A percentile compares a stretch with the other conserved stretches of the same genome.
phyloP scores from a whole-genome alignment of 2,888 invertebrate genomes.

The Clitarchus hookeri region DNA sequence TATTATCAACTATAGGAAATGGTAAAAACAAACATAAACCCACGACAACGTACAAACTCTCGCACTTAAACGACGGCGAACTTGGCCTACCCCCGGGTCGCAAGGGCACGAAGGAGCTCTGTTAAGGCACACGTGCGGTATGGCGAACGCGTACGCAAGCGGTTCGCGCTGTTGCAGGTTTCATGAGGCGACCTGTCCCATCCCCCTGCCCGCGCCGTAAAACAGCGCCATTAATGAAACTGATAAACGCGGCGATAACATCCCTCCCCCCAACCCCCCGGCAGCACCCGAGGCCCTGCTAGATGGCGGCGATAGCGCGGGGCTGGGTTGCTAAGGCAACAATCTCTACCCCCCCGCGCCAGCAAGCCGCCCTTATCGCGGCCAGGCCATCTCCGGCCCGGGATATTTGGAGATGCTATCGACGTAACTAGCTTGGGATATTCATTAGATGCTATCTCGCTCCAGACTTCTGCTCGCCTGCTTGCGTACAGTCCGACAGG shows the following conservation, averaged over 20 bases:
- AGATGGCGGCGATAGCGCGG: conserved; percentile 35
- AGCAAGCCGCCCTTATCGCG: conserved; percentile 52
- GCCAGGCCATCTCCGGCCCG: conserved; percentile 52
- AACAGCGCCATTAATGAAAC: conserved; percentile 40
- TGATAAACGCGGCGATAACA: conserved; percentile 36
- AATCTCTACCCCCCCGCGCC: conserved; percentile 33
- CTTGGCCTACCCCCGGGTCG: too few species aligned
- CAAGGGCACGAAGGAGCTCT: too few species aligned
- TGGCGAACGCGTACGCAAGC: neutral
- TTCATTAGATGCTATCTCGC: conserved; percentile 42
- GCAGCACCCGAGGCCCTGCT: conserved; percentile 28
- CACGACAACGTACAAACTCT: too few species aligned
- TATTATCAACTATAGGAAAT: too few species aligned
- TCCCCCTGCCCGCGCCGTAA: conserved; percentile 25
- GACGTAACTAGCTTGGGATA: conserved; percentile 43
- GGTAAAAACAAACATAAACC: too few species aligned
- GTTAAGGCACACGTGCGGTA: neutral
- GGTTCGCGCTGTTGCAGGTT: conserved; percentile 31
- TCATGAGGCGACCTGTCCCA: conserved; percentile 29
- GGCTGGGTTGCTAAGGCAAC: conserved; percentile 40
- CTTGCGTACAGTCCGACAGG: conserved; percentile 31
- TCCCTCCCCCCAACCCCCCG: neutral
- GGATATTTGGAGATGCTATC: conserved; percentile 44
- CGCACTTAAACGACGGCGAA: too few species aligned
- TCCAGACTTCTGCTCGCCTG: conserved; percentile 33